Conservation (phyloP, 2,797 vertebrate genomes). For the Intellagama lesueurii region DNA sequence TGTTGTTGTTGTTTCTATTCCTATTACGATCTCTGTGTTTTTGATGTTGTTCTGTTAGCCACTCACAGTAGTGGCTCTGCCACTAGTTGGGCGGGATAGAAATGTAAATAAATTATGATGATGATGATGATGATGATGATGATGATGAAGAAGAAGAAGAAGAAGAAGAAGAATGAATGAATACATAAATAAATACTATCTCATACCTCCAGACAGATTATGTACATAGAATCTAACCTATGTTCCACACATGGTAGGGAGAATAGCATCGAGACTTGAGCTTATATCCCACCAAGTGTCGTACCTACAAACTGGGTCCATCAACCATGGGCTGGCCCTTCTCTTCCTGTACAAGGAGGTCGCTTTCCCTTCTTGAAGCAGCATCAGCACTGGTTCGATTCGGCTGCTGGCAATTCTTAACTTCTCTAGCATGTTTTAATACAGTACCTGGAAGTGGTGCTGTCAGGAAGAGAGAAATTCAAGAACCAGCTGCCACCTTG, state of each 20-base stretch:
- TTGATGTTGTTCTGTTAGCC: no score
- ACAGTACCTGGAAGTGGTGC: slow-evolving; percentile 36
- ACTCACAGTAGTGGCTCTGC: no score
- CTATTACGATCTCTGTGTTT: no score
- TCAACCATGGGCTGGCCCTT: background rate
- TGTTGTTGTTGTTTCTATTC: no score
- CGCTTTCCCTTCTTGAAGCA: background rate
- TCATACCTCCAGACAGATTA: no score
- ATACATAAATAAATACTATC: no score
- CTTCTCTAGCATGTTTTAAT: slow-evolving; percentile 37
- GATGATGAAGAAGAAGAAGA: no score
- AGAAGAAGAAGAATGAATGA: no score
- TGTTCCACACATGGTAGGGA: background rate
- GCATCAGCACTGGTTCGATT: background rate
- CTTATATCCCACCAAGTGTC: no score
- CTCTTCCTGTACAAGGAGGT: background rate
- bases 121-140: no score
- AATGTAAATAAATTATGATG: no score
- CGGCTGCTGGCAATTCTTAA: slow-evolving; percentile 19
- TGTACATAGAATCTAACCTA: background rate
- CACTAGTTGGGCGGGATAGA: no score
- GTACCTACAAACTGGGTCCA: background rate
- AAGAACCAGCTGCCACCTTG: background rate
- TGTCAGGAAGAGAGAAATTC: slow-evolving; percentile 39
- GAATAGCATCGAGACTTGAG: background rate